These are phyloP conservation scores for Plecturocebus donacophilus DNA, from an alignment of 2,113 vertebrate species.

Conservation along the genomic window DNA sequence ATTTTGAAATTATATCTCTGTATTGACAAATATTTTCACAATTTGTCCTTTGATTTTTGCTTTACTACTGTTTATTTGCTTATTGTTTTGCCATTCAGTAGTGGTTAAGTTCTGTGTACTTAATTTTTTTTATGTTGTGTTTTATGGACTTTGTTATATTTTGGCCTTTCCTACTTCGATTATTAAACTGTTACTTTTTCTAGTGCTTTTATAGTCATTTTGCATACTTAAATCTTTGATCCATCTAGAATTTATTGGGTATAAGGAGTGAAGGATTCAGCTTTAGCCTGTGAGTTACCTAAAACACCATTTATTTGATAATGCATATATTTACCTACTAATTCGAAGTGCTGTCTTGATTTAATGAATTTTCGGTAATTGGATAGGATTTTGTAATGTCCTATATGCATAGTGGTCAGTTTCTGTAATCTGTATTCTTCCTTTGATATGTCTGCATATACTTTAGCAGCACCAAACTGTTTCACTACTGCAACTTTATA, in stretches of 20 bases:
- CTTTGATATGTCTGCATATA: neutral
- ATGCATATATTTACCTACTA: neutral
- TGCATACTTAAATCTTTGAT: neutral
- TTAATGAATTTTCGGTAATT: neutral
- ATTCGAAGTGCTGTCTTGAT: slow-evolving; percentile 6
- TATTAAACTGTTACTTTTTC: neutral
- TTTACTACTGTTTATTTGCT: neutral
- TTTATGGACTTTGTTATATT: slow-evolving; percentile 30
- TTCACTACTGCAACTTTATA: neutral
- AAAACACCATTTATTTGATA: neutral
- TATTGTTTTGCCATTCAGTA: neutral
- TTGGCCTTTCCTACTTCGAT: neutral
- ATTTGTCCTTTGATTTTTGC: neutral
- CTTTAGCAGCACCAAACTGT: neutral
- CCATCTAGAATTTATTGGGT: neutral
- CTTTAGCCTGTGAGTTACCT: neutral
- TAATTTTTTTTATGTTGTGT: neutral
- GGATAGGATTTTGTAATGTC: slow-evolving; percentile 22
- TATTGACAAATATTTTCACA: neutral
- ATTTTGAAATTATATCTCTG: neutral
- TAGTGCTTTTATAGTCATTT: neutral
- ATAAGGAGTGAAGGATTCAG: neutral
- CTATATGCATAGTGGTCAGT: neutral
- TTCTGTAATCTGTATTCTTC: slow-evolving; percentile 28
- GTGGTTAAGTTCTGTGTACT: slow-evolving; percentile 28